Evolutionary conservation across 2,113 vertebrate genomes (phyloP), one percentile per base, ranked within the genome.

Genomic region (Colistium nudipinnis): DNA sequence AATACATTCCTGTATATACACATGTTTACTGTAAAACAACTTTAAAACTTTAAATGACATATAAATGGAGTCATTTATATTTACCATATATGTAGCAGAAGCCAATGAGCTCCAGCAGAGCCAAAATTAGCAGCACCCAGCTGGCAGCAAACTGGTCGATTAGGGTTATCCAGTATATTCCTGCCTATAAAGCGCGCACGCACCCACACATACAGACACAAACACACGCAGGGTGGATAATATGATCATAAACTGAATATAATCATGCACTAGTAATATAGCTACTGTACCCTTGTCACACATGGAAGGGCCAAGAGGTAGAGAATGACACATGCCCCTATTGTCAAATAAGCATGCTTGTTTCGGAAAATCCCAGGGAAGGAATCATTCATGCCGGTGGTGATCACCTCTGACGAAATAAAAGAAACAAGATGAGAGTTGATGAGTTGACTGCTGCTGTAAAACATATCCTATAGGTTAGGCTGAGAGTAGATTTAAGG

Each of bases 261-360:
- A 17, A 39, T 39, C 2, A 20, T 2, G 49, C 5, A 49, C 7
- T 1, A 39, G 20, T 31, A 7, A 38, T 10, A 25, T 12, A 17
- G 8, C 27, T 94, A 97, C 16, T 43, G 17, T 61, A 61, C 57
- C 97, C 91, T 92, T 68, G 96, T 97, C 55, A 98, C 94, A 78
- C 96, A 98, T 4, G 93, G 33, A 5, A 99, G 89, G 13, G 95
- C 96, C 0, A 98, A 89, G 0, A 98, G 66, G 86, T 95, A 98
- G 45, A 97, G 76, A 27, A 93, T 0, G 24, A 77, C 13, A 67
- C 95, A 96, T 12, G 92, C 70, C 0, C 74, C 80, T 25, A 94
- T 0, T 0, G 95, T 95, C 60, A 98, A 0, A 3, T 88, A 80
- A 16, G 72, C 1, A 13, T 94, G 93, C 89, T 92, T 93, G 74